Evolutionary conservation across 2,888 invertebrate species (phyloP), one percentile per base, ranked within the genome.

Genomic region (Pseudococcus viburni): DNA sequence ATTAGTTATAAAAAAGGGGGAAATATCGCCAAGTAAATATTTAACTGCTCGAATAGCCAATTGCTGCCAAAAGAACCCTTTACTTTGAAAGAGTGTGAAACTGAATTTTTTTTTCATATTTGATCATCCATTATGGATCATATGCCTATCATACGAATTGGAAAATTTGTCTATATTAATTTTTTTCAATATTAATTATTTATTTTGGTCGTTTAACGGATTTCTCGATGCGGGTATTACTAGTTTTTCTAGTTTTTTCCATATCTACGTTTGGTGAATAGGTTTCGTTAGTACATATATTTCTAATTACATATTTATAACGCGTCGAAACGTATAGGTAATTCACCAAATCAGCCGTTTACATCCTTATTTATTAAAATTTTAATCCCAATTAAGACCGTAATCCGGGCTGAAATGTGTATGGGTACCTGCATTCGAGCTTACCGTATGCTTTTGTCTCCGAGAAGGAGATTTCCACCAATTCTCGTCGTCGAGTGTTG

Each of bases 311-410:
- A 80, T 33, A 80, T 80, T 42, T 80, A 80, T 42, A 73, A 80
- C 46, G 7, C 80, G 42, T 80, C 42, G 33, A 80, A 39, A 42
- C 42, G 80, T 80, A 80, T 59, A 19, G 59, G 59, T 59, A 59
- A 80, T 80, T 80, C 80, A 80, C 80, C 80, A 33, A 80, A 42
- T 33, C 9, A 80, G 80, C 80, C 33, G 80, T 80, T 26, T 73
- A 80, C 80, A 80, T 80, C 42, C 80, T 80, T 80, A 80, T 80
- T 80, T 80, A 80, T 80, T 80, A 80, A 80, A 42, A 80, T 80
- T 80, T n/a, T 80, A 80, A 80, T 80, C 80, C 80, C 42, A 80
- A 80, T 80, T 80, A 80, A 80, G 33, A 80, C 80, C n/a, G 42
- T 80, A 80, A 80, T 80, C 80, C 80, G 80, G 80, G 80, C 42